Base-by-base conservation (phyloP, 2,113 vertebrate genomes). In the Condylura cristata region DNA sequence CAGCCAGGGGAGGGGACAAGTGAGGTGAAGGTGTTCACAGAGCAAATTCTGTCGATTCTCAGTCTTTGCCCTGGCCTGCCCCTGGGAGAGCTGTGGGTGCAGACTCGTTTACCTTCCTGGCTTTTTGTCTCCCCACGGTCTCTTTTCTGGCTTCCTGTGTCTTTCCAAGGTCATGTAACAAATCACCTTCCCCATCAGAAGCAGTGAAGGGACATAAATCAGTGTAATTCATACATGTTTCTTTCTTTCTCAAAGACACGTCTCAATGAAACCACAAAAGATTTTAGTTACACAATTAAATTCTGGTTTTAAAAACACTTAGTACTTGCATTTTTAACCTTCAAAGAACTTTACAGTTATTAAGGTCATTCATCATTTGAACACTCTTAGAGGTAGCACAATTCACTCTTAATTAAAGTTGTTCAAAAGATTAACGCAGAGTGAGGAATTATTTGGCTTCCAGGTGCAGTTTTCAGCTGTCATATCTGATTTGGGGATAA, bases 241-340 rank as follows among this genome's bases (percentile, higher is more conserved):
- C 83, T 89, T 76, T 48, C 56, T 63, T 88, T 79, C 72, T 66
- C 66, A 94, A 94, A 85, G 83, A 53, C 46, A 58, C 74, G 84
- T 84, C 71, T 60, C 68, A 94, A 74, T 94, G 79, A 96, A 94
- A 80, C 48, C 72, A 24, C 39, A 68, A 66, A 74, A 89, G 61
- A 92, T 92, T 80, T 92, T 63, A 66, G 65, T 74, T 80, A 66
- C 46, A 74, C 56, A 89, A 96, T 89, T 92, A 92, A 94, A 79
- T 20, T 24, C 34, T 78, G 78, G 44, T 37, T 88, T 91, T 72
- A 60, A 91, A 83, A 88, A 88, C 13, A 79, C 63, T 84, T 46
- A 65, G 37, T 72, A 11, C 30, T 84, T 88, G 65, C 68, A 80
- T 74, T 94, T 95, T 91, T 94, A 91, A 91, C 58, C 89, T 94